These are phyloP conservation scores for Pogonomyrmex californicus DNA, from an alignment of 1,140 invertebrate genomes.

Conservation along the genomic window DNA sequence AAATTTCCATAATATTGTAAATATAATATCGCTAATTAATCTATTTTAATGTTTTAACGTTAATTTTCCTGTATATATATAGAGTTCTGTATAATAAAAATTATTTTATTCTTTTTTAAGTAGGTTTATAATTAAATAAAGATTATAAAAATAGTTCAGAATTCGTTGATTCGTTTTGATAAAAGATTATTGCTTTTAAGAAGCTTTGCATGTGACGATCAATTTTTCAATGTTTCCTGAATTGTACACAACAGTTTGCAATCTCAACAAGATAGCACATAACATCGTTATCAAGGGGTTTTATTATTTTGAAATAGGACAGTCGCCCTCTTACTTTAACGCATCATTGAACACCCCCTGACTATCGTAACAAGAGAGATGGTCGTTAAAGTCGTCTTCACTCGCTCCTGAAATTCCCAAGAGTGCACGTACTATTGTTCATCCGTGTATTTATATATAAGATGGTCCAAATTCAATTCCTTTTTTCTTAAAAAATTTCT, in stretches of 20 bases:
- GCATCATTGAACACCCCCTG: slow-evolving; percentile 54
- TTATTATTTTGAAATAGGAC: slow-evolving; percentile 55
- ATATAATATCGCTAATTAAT: background rate
- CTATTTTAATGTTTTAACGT: background rate
- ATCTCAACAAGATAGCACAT: slow-evolving; percentile 10
- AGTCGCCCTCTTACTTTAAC: slow-evolving; percentile 66
- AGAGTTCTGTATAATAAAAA: slow-evolving; percentile 1
- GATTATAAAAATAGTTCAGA: background rate
- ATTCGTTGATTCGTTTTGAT: too few species aligned
- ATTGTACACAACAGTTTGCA: slow-evolving; percentile 30
- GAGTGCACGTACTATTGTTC: slow-evolving; percentile 16
- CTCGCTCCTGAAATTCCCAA: slow-evolving; percentile 37
- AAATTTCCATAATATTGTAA: background rate
- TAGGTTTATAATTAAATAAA: background rate
- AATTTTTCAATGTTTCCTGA: background rate
- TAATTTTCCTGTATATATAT: background rate
- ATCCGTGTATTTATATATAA: background rate
- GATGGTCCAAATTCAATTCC: background rate
- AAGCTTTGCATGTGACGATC: slow-evolving; percentile 10
- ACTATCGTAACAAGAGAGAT: slow-evolving; percentile 56
- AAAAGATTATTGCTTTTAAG: background rate
- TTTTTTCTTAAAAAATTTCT: background rate
- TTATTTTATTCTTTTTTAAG: background rate
- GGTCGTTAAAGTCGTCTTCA: slow-evolving; percentile 62
- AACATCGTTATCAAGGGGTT: slow-evolving; percentile 45